Base-by-base conservation (phyloP, 2,888 invertebrate species). In the Horisme vitalbata region DNA sequence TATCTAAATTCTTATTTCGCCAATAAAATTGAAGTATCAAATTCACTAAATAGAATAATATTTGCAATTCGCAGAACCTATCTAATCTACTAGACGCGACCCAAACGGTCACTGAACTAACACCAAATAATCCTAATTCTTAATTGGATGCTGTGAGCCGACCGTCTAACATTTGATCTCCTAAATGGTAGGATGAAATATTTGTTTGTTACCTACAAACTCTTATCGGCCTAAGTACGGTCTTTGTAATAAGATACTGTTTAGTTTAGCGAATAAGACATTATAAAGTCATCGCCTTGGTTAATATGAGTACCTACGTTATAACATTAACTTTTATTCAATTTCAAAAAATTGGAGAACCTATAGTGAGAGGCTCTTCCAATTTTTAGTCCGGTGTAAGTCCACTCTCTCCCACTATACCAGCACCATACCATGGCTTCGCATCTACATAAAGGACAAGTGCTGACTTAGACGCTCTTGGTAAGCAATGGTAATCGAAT, bases 101-200 rank as follows among this genome's bases (percentile, higher is more conserved):
- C 33, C 32, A 32, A 58, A 48, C 48, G 55, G 44, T 54, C 32
- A 45, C 39, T 56, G 53, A 57, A 55, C 59, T 65, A 66, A 66
- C 59, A 61, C 61, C 62, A 50, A 57, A 58, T 67, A 65, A 67
- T 62, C 65, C 56, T 58, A 66, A 66, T 64, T 61, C 65, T 57
- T 58, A 66, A 66, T 64, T 61, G 65, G 57, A 65, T 33, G 35
- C 55, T 52, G 8, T 13, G 35, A 45, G 31, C 35, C 20, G 31
- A 2, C 4, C 21, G 24, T n/a, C 21, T 27, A 28, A 33, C 26
- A 27, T 44, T 50, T 45, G 38, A 45, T 51, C 26, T 38, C 35
- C 26, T 26, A 38, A 44, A 38, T 44, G 13, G 32, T 24, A 18
- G 9, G 13, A 41, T 36, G 11, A 18, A 32, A n/a, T 36, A 41